phyloP scores from a whole-genome alignment of 2,888 invertebrate species.

The Oxytorus armatus region DNA sequence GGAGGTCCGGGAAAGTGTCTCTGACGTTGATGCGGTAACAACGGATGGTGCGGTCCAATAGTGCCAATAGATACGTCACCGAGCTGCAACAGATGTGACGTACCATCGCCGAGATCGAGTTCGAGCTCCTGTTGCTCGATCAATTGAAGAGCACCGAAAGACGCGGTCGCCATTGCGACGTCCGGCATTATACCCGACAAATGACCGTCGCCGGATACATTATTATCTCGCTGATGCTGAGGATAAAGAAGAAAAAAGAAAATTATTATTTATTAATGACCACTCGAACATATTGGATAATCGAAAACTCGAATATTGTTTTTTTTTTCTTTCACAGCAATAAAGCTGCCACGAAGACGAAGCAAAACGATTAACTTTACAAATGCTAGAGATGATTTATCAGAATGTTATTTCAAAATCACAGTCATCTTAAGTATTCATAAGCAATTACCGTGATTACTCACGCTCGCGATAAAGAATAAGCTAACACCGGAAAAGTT shows the following conservation, averaged over 20 bases:
- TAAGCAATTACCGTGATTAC: too few relatives aligned
- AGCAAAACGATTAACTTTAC: too few relatives aligned
- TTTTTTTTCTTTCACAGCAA: too few relatives aligned
- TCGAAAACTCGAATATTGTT: too few relatives aligned
- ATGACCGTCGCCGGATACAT: slow-evolving; percentile 89
- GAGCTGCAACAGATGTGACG: slow-evolving; percentile 87
- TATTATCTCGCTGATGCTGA: slow-evolving; percentile 85
- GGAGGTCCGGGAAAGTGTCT: slow-evolving; percentile 81
- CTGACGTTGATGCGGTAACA: slow-evolving; percentile 81
- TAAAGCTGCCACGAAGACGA: too few relatives aligned
- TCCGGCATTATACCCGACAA: slow-evolving; percentile 95
- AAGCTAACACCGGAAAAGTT: too few relatives aligned
- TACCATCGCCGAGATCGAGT: slow-evolving; percentile 94
- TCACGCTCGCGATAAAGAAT: too few relatives aligned
- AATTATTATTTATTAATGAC: too few relatives aligned
- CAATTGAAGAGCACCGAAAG: slow-evolving; percentile 89
- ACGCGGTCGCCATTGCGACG: slow-evolving; percentile 95
- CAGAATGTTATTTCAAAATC: too few relatives aligned
- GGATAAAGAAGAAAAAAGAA: not conserved
- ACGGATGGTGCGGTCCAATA: slow-evolving; percentile 79
- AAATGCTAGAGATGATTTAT: too few relatives aligned
- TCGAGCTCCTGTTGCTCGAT: slow-evolving; percentile 88
- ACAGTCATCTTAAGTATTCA: too few relatives aligned
- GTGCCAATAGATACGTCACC: slow-evolving; percentile 77
- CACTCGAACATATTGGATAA: too few relatives aligned